A percentile compares a stretch with the other conserved stretches of the same genome.
Conservation (phyloP, 2,797 vertebrate species). For the Euphonia xanthogaster region DNA sequence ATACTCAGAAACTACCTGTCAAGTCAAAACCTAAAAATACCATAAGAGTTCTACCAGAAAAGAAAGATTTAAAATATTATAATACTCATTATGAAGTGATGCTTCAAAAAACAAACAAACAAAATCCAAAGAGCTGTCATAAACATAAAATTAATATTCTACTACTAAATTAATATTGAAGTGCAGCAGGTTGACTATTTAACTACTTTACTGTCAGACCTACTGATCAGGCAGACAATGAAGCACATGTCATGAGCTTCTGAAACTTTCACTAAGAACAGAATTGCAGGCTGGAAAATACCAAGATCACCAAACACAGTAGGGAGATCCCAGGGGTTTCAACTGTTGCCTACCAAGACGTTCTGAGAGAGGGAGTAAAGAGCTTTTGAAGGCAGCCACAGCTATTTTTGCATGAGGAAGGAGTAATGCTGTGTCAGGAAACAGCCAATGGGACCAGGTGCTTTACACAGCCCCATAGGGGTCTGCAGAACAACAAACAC, state of each 20-base stretch:
- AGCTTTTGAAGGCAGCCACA: not conserved
- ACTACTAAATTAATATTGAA: not conserved
- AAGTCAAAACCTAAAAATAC: not conserved
- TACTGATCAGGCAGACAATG: not conserved
- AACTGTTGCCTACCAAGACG: not conserved
- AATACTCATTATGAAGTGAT: not conserved
- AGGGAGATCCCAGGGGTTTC: not conserved
- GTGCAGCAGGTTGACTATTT: not conserved
- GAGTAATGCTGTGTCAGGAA: not conserved
- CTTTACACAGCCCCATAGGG: not conserved
- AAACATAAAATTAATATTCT: not conserved
- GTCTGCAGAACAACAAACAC: not conserved
- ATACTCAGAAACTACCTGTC: not conserved
- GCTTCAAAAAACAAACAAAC: not conserved
- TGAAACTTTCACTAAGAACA: not conserved
- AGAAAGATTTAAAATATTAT: not conserved
- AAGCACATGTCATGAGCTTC: not conserved
- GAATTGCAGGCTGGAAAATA: not conserved
- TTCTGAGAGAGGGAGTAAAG: not conserved
- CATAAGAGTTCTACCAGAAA: not conserved
- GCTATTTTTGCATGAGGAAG: not conserved
- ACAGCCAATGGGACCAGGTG: fast-evolving
- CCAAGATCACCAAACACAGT: not conserved
- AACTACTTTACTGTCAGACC: not conserved
- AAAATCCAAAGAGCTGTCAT: not conserved